These are phyloP conservation scores for Cyprichromis sp. DNA, from an alignment of 2,113 vertebrate genomes.

Conservation along the genomic window DNA sequence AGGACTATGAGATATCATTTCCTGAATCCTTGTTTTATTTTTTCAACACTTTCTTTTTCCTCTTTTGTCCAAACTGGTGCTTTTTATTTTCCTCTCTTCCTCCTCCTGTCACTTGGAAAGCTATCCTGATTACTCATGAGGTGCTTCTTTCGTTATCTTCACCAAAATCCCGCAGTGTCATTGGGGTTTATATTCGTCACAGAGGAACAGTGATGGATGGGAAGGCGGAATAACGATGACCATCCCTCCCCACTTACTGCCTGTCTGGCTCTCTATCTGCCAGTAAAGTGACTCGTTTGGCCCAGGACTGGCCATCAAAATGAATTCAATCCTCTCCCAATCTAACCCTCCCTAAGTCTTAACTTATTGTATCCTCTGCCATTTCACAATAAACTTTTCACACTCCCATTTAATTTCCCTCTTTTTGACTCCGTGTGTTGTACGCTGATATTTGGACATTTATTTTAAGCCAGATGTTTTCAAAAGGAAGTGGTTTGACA, in stretches of 20 bases:
- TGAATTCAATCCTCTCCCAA: constrained; percentile 14
- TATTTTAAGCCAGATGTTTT: not conserved
- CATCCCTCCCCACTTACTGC: constrained; percentile 8
- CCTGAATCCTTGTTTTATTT: constrained; percentile 62
- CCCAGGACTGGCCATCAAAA: constrained; percentile 68
- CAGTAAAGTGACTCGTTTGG: constrained; percentile 66
- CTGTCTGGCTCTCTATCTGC: constrained; percentile 29
- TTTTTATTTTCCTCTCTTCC: constrained; percentile 11
- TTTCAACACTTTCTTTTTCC: constrained; percentile 37
- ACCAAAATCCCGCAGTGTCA: not conserved
- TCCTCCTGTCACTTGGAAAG: constrained; percentile 31
- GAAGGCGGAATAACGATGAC: constrained; percentile 12
- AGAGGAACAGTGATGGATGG: constrained; percentile 45
- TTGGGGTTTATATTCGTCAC: constrained; percentile 17
- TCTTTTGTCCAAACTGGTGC: constrained; percentile 59
- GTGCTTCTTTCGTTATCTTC: constrained; percentile 6
- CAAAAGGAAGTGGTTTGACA: not conserved
- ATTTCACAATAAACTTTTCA: constrained; percentile 81
- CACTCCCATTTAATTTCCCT: constrained; percentile 42
- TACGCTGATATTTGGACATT: not conserved
- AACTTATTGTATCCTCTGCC: constrained; percentile 74
- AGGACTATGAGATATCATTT: constrained; percentile 75
- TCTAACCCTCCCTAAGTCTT: constrained; percentile 58
- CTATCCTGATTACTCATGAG: constrained; percentile 11
- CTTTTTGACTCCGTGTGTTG: constrained; percentile 4